Percentiles rank a stretch among this genome's conserved stretches.
Conservation (phyloP, 2,797 vertebrate genomes). For the Rhincodon typus region DNA sequence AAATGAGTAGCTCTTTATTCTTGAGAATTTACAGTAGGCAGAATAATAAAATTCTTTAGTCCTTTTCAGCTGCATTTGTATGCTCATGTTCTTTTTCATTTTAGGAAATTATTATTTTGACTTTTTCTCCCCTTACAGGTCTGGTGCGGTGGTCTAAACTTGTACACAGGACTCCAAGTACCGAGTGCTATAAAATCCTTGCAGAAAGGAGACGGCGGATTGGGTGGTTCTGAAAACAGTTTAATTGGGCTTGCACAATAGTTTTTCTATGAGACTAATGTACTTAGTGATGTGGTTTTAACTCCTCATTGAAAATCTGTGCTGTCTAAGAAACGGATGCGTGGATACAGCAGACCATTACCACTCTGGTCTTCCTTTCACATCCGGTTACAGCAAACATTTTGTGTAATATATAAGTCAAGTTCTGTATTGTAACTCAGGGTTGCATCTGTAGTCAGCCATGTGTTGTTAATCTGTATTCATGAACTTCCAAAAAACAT, state of each 20-base stretch:
- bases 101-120: not conserved
- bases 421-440: slow-evolving; percentile 22
- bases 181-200: slow-evolving; percentile 76
- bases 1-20: not conserved
- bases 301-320: slow-evolving; percentile 19
- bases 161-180: slow-evolving; percentile 81
- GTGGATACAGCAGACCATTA: not conserved
- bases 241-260: slow-evolving; percentile 64
- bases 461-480: not conserved
- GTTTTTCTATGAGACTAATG: not conserved
- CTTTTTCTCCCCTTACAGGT: slow-evolving; percentile 57
- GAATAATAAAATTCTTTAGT: not conserved
- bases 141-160: slow-evolving; percentile 80
- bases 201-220: slow-evolving; percentile 68
- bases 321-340: not conserved
- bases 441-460: not conserved
- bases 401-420: not conserved
- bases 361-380: slow-evolving; percentile 4
- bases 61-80: not conserved
- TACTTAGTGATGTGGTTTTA: slow-evolving; percentile 31
- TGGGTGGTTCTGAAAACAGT: slow-evolving; percentile 63
- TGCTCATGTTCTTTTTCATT: not conserved
- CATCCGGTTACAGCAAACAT: slow-evolving; percentile 1
- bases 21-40: not conserved
- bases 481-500: slow-evolving; percentile 8